Conservation (phyloP, 2,113 vertebrate species). For the Corapipo altera region DNA sequence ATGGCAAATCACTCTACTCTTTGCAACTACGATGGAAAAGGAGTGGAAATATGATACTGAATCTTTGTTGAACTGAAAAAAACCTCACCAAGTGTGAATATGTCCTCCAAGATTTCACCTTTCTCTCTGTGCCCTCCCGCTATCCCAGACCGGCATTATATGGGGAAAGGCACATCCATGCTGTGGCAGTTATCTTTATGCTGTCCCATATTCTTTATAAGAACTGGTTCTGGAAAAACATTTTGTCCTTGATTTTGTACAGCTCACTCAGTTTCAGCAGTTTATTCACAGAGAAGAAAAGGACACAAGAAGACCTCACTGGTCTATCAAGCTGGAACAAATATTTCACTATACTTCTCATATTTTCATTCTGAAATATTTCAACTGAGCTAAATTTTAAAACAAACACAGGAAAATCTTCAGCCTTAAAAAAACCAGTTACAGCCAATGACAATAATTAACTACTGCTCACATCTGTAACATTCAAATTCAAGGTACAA, state of each 20-base stretch:
- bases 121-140: neutral
- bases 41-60: neutral
- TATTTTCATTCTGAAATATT: neutral
- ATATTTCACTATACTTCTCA: neutral
- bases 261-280: neutral
- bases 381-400: neutral
- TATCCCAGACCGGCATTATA: neutral
- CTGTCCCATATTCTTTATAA: neutral
- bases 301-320: neutral
- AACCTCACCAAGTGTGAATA: neutral
- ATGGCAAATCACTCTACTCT: neutral
- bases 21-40: neutral
- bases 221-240: neutral
- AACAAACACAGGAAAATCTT: neutral
- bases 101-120: neutral
- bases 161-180: neutral
- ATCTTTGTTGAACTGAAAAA: neutral
- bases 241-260: neutral
- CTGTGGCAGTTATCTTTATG: neutral
- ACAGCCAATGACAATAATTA: neutral
- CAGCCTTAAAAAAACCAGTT: neutral
- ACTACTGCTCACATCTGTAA: neutral
- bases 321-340: neutral
- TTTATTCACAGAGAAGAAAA: slow-evolving; percentile 14
- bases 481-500: neutral